These are phyloP conservation scores for Chironomus riparius DNA, from an alignment of 2,888 invertebrate genomes.

Conservation along the genomic window DNA sequence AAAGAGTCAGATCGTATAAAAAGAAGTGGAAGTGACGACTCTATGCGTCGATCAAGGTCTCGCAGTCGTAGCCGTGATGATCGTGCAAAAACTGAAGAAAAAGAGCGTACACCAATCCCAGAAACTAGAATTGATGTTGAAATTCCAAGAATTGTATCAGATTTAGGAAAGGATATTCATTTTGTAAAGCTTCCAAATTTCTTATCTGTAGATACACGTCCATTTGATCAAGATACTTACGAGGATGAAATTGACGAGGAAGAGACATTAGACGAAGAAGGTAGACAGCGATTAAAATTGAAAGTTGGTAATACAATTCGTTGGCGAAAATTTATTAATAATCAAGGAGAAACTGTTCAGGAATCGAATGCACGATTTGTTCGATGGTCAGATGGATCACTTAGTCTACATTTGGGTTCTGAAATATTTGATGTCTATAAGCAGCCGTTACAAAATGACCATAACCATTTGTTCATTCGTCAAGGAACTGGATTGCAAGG, in stretches of 20 bases:
- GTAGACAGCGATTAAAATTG: slow-evolving; percentile 70
- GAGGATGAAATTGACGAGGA: slow-evolving; percentile 99
- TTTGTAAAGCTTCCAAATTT: slow-evolving; percentile 98
- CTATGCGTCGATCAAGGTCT: slow-evolving; percentile 31
- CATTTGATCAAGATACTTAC: slow-evolving; percentile 89
- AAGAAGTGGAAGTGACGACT: slow-evolving; percentile 34
- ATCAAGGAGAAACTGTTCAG: slow-evolving; percentile 68
- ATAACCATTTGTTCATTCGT: slow-evolving; percentile 94
- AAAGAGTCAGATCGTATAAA: slow-evolving; percentile 34
- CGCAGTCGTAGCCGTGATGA: slow-evolving; percentile 31
- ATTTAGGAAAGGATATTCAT: slow-evolving; percentile 84
- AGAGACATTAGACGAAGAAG: slow-evolving; percentile 95
- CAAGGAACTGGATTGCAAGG: slow-evolving; percentile 98
- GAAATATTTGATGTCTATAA: slow-evolving; percentile 98
- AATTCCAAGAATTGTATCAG: slow-evolving; percentile 89
- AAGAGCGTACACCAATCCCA: slow-evolving; percentile 70
- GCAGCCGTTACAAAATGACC: slow-evolving; percentile 88
- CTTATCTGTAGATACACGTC: slow-evolving; percentile 92
- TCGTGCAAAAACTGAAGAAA: slow-evolving; percentile 56
- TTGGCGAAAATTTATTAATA: slow-evolving; percentile 79
- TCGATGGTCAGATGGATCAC: slow-evolving; percentile 96
- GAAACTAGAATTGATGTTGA: slow-evolving; percentile 95
- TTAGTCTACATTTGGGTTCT: slow-evolving; percentile 91
- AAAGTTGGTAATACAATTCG: slow-evolving; percentile 97
- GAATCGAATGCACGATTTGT: slow-evolving; percentile 95